phyloP scores from a whole-genome alignment of 2,797 vertebrate genomes.

The Oreochromis mossambicus region DNA sequence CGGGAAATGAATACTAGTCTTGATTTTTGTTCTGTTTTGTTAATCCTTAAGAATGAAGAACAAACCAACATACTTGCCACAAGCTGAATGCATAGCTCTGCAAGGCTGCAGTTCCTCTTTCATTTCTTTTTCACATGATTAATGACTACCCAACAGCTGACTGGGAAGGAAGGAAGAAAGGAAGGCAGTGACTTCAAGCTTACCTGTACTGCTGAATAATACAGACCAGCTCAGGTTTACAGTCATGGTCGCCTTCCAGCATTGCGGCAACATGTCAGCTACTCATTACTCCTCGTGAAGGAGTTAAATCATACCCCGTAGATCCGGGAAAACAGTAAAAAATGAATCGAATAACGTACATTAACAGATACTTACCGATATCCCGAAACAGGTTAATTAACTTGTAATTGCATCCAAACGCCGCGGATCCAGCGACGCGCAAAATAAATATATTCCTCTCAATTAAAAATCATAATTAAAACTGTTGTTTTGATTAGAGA shows the following conservation, averaged over 20 bases:
- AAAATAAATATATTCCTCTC: background rate
- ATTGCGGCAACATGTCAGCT: background rate
- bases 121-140: background rate
- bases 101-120: background rate
- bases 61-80: background rate
- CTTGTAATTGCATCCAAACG: background rate
- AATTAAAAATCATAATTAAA: background rate
- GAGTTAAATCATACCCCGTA: rapidly evolving
- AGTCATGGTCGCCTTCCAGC: conserved; percentile 3
- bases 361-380: background rate
- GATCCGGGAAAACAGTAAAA: rapidly evolving
- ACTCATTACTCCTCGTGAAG: background rate
- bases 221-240: conserved; percentile 27
- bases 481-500: background rate
- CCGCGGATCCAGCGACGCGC: background rate
- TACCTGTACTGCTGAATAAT: conserved; percentile 37
- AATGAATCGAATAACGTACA: background rate
- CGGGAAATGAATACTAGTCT: background rate
- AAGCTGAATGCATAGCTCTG: background rate
- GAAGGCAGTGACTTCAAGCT: background rate
- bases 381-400: background rate
- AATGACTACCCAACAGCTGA: background rate
- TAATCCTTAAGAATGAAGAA: background rate
- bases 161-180: background rate
- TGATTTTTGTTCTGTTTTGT: background rate